These are phyloP conservation scores for Halesus radiatus DNA, from an alignment of 1,140 invertebrate species.

Conservation along the genomic window DNA sequence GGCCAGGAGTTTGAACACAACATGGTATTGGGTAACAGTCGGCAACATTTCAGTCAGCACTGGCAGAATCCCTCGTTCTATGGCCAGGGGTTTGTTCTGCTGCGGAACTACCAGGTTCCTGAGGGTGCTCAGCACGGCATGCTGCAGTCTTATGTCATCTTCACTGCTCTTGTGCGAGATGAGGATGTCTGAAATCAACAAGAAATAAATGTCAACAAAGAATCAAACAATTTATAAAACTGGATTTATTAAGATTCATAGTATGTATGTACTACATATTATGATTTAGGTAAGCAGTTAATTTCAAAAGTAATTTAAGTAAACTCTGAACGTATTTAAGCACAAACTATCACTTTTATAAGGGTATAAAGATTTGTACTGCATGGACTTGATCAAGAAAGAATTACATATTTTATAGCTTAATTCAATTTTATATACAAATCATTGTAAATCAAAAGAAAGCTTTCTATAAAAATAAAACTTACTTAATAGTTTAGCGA, in stretches of 20 bases:
- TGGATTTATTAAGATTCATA: background rate
- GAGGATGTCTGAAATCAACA: constrained; percentile 48
- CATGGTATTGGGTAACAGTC: constrained; percentile 81
- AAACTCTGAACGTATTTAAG: too few relatives aligned
- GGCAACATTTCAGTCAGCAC: constrained; percentile 79
- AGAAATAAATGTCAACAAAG: background rate
- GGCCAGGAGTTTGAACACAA: constrained; percentile 89
- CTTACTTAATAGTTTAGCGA: constrained; percentile 79
- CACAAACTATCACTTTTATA: too few relatives aligned
- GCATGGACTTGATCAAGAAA: too few relatives aligned
- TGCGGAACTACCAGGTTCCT: constrained; percentile 87
- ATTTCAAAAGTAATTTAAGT: too few relatives aligned
- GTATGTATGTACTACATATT: too few relatives aligned
- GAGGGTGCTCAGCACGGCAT: constrained; percentile 85
- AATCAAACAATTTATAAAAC: background rate
- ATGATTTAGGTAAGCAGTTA: too few relatives aligned
- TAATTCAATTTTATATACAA: too few relatives aligned
- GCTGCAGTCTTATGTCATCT: constrained; percentile 82
- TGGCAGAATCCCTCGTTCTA: constrained; percentile 74
- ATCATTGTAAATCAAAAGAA: too few relatives aligned
- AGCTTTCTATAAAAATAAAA: constrained; percentile 25
- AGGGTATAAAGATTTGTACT: too few relatives aligned
- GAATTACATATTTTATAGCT: too few relatives aligned
- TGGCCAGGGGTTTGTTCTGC: constrained; percentile 81
- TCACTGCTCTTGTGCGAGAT: constrained; percentile 51